phyloP scores from a whole-genome alignment of 2,888 invertebrate species.

The Stenodema calcarata region DNA sequence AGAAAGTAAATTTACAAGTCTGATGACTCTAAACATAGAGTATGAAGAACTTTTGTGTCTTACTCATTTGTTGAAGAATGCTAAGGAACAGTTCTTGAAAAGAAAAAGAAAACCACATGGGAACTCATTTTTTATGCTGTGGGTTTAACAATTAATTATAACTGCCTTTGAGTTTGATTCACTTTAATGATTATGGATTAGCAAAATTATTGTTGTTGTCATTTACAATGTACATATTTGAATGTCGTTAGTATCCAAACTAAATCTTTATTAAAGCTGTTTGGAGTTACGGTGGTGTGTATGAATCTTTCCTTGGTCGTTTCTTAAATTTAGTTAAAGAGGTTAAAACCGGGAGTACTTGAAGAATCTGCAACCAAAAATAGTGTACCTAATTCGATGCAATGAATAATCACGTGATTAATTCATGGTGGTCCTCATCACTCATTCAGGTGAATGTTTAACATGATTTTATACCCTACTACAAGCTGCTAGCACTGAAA shows the following conservation, averaged over 20 bases:
- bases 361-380: too few species aligned
- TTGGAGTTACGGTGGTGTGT: conserved; percentile 27
- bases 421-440: too few species aligned
- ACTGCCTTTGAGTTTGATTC: conserved; percentile 33
- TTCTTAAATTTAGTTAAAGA: too few species aligned
- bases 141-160: conserved; percentile 3
- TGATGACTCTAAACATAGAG: conserved; percentile 58
- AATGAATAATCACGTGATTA: too few species aligned
- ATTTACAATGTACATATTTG: conserved; percentile 44
- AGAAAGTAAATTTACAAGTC: conserved; percentile 53
- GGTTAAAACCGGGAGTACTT: too few species aligned
- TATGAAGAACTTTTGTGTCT: conserved; percentile 56
- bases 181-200: conserved; percentile 42
- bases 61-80: conserved; percentile 44
- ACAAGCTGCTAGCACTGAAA: too few species aligned
- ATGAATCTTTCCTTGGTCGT: not conserved
- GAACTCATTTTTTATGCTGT: not conserved
- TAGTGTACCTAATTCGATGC: too few species aligned
- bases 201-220: conserved; percentile 42
- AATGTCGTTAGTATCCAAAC: conserved; percentile 45
- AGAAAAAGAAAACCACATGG: conserved; percentile 2
- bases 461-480: too few species aligned
- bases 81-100: conserved; percentile 7
- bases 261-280: conserved; percentile 47
- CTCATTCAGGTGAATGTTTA: too few species aligned